Conservation (phyloP, 2,888 invertebrate species). For the Ashinkailepas kermadecensis region DNA sequence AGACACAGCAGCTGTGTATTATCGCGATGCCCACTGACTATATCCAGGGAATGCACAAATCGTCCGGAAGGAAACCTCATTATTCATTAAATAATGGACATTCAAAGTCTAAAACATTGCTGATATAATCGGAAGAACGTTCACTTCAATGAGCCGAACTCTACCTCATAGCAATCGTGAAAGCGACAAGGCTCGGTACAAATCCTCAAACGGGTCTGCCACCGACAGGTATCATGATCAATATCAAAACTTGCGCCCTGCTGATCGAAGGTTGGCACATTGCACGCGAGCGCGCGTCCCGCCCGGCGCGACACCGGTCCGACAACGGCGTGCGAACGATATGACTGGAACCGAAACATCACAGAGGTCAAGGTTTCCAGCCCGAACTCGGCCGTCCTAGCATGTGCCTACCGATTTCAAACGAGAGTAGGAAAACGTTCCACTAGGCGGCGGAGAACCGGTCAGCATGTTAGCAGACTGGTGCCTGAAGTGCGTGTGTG, state of each 20-base stretch:
- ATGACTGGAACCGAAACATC: neutral
- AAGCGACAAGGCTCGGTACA: constrained; percentile 8
- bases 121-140: constrained; percentile 18
- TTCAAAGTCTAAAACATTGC: constrained; percentile 1
- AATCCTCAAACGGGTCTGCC: neutral
- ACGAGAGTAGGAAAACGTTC: neutral
- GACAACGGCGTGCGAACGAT: neutral
- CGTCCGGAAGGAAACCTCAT: neutral
- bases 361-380: neutral
- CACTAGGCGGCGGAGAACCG: neutral
- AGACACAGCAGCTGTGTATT: too few relatives aligned
- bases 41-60: neutral
- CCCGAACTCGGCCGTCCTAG: too few relatives aligned
- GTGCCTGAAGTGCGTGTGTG: neutral
- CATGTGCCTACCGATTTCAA: too few relatives aligned
- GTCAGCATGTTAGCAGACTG: neutral
- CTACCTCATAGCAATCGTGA: neutral
- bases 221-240: neutral
- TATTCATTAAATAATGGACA: neutral
- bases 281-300: too few relatives aligned
- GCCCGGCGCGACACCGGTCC: too few relatives aligned
- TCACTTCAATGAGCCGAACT: neutral
- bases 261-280: too few relatives aligned
- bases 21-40: too few relatives aligned
- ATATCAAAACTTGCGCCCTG: neutral